phyloP scores from a whole-genome alignment of 2,797 vertebrate genomes.

The Tauraco hartlaubi region DNA sequence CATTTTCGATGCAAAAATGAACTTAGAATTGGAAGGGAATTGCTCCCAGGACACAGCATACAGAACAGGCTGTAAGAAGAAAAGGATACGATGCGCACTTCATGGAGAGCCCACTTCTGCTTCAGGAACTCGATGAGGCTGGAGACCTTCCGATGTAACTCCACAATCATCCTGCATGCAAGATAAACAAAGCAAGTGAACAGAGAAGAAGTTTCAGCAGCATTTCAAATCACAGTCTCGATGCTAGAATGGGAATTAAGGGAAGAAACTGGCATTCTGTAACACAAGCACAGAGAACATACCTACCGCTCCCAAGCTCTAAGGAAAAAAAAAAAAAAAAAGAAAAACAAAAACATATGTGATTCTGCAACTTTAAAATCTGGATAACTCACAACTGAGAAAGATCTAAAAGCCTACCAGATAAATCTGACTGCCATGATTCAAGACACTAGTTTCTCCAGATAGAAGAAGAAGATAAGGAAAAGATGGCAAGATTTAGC shows the following conservation, averaged over 20 bases:
- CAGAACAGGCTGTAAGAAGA: not conserved
- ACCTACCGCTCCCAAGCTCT: not conserved
- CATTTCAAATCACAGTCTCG: not conserved
- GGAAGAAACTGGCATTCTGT: not conserved
- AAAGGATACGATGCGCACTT: slow-evolving; percentile 96
- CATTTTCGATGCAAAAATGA: not conserved
- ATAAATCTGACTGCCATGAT: not conserved
- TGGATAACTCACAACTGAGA: not conserved
- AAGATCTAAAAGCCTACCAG: not conserved
- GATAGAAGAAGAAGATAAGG: not conserved
- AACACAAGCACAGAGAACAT: not conserved
- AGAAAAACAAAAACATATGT: not conserved
- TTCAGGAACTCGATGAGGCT: slow-evolving; percentile 98
- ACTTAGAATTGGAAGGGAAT: not conserved
- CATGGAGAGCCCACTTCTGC: slow-evolving; percentile 97
- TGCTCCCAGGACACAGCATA: not conserved
- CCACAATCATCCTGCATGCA: slow-evolving; percentile 93
- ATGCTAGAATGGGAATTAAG: not conserved
- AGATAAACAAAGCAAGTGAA: not conserved
- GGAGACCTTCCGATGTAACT: slow-evolving; percentile 97
- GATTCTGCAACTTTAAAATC: not conserved
- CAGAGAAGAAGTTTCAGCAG: not conserved
- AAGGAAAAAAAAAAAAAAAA: not conserved
- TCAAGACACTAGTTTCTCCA: not conserved
- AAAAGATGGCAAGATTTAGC: not conserved